Conservation (phyloP, 2,797 vertebrate genomes). For the Rhinogobio ventralis region DNA sequence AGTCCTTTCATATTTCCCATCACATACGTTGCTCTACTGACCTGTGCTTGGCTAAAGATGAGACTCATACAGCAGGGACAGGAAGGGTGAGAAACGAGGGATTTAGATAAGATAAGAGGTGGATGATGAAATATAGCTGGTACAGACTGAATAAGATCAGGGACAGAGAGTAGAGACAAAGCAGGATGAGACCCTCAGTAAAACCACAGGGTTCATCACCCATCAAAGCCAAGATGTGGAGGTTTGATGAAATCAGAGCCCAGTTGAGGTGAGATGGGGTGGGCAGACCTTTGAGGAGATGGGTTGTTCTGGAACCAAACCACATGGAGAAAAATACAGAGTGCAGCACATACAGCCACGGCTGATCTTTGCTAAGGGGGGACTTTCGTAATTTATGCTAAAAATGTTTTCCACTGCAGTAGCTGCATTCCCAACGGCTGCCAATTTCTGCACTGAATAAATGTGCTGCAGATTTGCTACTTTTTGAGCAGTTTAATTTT, state of each 20-base stretch:
- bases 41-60: constrained; percentile 67
- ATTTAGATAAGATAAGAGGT: constrained; percentile 43
- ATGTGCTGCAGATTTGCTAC: constrained; percentile 7
- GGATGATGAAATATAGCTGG: constrained; percentile 35
- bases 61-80: constrained; percentile 60
- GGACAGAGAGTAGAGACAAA: constrained; percentile 31
- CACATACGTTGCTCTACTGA: constrained; percentile 35
- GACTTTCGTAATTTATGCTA: constrained; percentile 46
- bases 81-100: constrained; percentile 30
- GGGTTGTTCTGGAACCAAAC: constrained; percentile 7
- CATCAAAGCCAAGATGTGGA: constrained; percentile 20
- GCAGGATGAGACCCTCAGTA: not conserved
- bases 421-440: constrained; percentile 7
- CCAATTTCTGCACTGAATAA: constrained; percentile 26
- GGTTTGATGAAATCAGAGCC: constrained; percentile 32
- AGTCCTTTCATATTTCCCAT: constrained; percentile 24
- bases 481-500: not conserved
- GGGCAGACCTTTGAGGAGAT: not conserved
- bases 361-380: constrained; percentile 38
- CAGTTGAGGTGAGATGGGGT: constrained; percentile 23
- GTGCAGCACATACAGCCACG: constrained; percentile 10
- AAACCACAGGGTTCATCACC: constrained; percentile 20
- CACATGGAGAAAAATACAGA: not conserved
- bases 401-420: constrained; percentile 40
- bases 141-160: constrained; percentile 44